Base-by-base conservation (phyloP, 2,113 vertebrate genomes). In the Thamnaconus septentrionalis region DNA sequence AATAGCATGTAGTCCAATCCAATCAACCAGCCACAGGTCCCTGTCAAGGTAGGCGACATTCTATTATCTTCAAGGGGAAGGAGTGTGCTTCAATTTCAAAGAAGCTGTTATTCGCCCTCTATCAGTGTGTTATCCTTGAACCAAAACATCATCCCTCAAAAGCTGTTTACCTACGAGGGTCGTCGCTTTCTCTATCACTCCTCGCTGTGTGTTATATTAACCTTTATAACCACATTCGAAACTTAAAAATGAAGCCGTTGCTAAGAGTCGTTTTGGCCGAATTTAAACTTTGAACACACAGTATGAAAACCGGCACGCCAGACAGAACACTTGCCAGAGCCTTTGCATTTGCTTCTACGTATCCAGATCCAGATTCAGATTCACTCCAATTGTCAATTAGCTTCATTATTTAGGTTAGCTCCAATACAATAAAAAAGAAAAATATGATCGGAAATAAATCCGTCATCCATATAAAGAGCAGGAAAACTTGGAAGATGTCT, bases 141-240 rank as follows among this genome's bases (percentile, higher is more conserved):
- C 77, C 72, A 74, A 79, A 84, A 87, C 66, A 71, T 59, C 73
- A 62, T 78, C 61, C 71, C 70, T 85, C 57, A 73, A 81, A 79
- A 69, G 60, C 56, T 49, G 64, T 80, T 78, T 74, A 73, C 58
- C 56, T 53, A 56, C 64, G 41, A 9, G 71, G 76, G 69, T 61
- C 69, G 60, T 64, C 55, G 54, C 56, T 53, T 59, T 60, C 50
- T 79, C 66, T 65, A 47, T 69, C 40, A 41, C 18, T 5, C 8
- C 40, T 73, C 45, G 45, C 48, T 60, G 55, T 49, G 39, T 67
- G 41, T 69, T 77, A 73, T 56, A 78, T 80, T 66, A 73, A 71
- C 52, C 64, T 66, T 73, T 74, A 58, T 57, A 66, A 60, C 59
- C 61, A 62, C 12, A 75, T 73, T 81, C 56, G 12, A 8, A 49